A percentile compares a stretch with the other conserved stretches of the same genome.
phyloP scores from a whole-genome alignment of 2,113 vertebrate species.

The Potamarius usumacintae region DNA sequence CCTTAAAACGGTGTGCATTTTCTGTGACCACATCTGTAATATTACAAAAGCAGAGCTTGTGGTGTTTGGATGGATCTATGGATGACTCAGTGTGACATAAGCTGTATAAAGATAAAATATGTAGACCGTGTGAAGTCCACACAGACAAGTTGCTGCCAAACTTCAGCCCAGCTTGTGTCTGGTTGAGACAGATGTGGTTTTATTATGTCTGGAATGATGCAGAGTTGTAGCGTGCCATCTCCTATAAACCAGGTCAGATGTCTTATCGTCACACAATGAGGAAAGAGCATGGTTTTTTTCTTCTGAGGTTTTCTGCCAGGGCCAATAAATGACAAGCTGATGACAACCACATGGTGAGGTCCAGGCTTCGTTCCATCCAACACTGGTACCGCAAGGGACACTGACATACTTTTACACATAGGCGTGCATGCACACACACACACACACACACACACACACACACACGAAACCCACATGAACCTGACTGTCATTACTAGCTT shows the following conservation, averaged over 20 bases:
- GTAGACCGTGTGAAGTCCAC: neutral
- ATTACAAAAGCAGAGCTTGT: neutral
- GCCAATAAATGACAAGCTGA: slow-evolving; percentile 41
- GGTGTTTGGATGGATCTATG: neutral
- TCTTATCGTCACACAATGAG: slow-evolving; percentile 25
- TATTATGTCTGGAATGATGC: slow-evolving; percentile 51
- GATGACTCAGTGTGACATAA: slow-evolving; percentile 17
- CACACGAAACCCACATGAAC: slow-evolving; percentile 8
- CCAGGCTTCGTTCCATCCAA: slow-evolving; percentile 18
- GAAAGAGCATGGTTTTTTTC: slow-evolving; percentile 16
- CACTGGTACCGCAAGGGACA: slow-evolving; percentile 7
- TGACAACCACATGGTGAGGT: slow-evolving; percentile 41
- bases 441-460: slow-evolving; percentile 26
- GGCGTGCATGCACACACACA: neutral
- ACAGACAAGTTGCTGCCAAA: neutral
- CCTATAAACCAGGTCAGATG: slow-evolving; percentile 37
- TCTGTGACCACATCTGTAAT: neutral
- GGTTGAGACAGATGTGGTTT: slow-evolving; percentile 46
- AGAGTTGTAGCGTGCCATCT: slow-evolving; percentile 22
- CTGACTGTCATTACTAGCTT: slow-evolving; percentile 26
- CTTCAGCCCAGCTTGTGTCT: slow-evolving; percentile 38
- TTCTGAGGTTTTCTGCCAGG: slow-evolving; percentile 39
- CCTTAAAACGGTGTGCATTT: neutral
- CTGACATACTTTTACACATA: slow-evolving; percentile 14
- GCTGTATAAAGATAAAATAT: slow-evolving; percentile 37